Percentiles rank a stretch among this genome's conserved stretches.
Evolutionary conservation across 1,140 invertebrate species (phyloP).

Genomic region (Diachasmimorpha longicaudata): DNA sequence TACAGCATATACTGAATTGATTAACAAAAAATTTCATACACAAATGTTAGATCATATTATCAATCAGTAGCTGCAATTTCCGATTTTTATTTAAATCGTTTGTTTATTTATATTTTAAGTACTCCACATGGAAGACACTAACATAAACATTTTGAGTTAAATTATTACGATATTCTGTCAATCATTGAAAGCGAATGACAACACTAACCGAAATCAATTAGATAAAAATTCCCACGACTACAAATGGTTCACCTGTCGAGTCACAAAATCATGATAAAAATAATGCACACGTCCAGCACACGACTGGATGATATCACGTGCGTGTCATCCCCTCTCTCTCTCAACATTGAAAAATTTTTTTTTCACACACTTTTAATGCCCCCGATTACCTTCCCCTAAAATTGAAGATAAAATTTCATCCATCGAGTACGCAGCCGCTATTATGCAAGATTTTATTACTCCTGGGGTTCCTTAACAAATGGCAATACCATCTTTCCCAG

Average conservation of each 20-base stretch:
- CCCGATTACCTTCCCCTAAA: not conserved
- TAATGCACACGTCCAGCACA: conserved; percentile 43
- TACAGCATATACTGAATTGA: too few relatives aligned
- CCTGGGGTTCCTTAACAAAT: not conserved
- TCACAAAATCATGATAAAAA: conserved; percentile 9
- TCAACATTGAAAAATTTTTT: conserved; percentile 27
- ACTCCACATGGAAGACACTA: too few relatives aligned
- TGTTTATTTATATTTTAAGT: too few relatives aligned
- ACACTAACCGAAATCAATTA: not conserved
- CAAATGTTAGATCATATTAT: too few relatives aligned
- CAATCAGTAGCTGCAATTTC: too few relatives aligned
- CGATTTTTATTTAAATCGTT: too few relatives aligned
- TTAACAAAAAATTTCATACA: too few relatives aligned
- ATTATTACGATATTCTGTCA: too few relatives aligned
- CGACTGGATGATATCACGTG: conserved; percentile 41
- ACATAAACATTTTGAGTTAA: too few relatives aligned
- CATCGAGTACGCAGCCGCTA: not conserved
- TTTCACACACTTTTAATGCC: not conserved
- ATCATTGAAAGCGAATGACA: not conserved
- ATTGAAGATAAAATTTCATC: not conserved
- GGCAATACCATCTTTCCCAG: not conserved
- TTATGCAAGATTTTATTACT: conserved; percentile 26
- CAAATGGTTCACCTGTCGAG: not conserved
- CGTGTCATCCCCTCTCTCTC: conserved; percentile 18
- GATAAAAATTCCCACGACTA: conserved; percentile 12